Evolutionary conservation across 2,797 vertebrate genomes (phyloP).

Genomic region (Microctenopoma lineatum): DNA sequence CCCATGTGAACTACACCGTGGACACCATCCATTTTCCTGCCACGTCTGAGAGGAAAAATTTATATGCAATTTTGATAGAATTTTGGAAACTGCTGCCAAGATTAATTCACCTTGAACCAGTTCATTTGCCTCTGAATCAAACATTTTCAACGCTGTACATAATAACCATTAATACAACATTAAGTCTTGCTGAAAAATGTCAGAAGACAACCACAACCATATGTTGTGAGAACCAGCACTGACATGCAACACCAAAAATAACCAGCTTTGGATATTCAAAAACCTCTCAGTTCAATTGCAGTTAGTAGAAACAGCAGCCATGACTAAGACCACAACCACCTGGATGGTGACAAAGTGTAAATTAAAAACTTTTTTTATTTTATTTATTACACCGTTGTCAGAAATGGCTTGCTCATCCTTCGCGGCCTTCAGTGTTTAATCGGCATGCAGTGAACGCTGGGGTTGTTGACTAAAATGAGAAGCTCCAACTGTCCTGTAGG

Average conservation of each 20-base stretch:
- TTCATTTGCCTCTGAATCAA: conserved; percentile 23
- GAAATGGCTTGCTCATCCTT: conserved; percentile 70
- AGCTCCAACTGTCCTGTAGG: conserved; percentile 48
- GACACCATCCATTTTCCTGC: conserved; percentile 72
- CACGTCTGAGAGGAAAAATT: conserved; percentile 35
- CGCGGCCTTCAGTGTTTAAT: conserved; percentile 75
- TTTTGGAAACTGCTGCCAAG: conserved; percentile 48
- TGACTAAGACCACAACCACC: conserved; percentile 72
- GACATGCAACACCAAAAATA: conserved; percentile 68
- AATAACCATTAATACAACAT: conserved; percentile 44
- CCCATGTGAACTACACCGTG: conserved; percentile 74
- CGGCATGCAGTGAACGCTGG: conserved; percentile 71
- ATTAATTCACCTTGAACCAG: conserved; percentile 62
- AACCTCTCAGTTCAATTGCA: conserved; percentile 65
- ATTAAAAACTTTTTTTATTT: conserved; percentile 76
- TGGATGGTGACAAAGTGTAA: conserved; percentile 68
- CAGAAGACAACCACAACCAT: conserved; percentile 58
- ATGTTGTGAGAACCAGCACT: conserved; percentile 37
- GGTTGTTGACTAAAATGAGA: too few relatives aligned
- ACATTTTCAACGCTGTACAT: conserved; percentile 26
- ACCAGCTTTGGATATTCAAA: conserved; percentile 58
- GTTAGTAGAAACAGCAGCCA: conserved; percentile 68
- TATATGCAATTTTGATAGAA: conserved; percentile 29
- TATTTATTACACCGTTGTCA: conserved; percentile 68
- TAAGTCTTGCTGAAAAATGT: conserved; percentile 55